phyloP scores from a whole-genome alignment of 2,797 vertebrate species.

The Crax fasciolata region DNA sequence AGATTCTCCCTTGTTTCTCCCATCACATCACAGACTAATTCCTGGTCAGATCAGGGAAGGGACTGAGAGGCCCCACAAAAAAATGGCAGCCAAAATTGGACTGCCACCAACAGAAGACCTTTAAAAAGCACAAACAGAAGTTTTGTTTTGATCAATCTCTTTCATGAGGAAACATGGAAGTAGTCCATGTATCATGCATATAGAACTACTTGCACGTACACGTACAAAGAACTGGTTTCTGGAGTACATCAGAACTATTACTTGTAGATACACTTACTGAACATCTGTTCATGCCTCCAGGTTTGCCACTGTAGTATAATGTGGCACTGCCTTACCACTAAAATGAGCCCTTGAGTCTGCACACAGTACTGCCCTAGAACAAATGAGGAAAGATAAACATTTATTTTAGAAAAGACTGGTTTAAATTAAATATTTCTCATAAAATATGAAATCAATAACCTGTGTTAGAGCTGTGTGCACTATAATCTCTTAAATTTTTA shows the following conservation, averaged over 20 bases:
- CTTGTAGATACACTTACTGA: neutral
- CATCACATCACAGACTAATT: neutral
- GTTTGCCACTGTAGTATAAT: neutral
- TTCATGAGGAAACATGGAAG: neutral
- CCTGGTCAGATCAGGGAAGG: neutral
- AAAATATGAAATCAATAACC: neutral
- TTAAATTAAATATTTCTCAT: constrained; percentile 1
- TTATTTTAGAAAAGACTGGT: neutral
- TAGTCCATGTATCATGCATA: neutral
- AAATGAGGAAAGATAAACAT: neutral
- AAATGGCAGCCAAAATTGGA: neutral
- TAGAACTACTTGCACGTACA: neutral
- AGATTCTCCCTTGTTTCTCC: neutral
- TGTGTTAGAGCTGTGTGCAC: neutral
- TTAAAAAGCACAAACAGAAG: neutral
- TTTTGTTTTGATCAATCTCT: neutral
- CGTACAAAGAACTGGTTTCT: constrained; percentile 4
- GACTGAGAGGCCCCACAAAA: neutral
- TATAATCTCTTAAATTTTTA: neutral
- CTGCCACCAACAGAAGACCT: neutral
- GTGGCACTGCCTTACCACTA: neutral
- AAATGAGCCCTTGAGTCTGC: neutral
- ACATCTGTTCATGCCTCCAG: neutral
- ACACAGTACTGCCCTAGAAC: neutral
- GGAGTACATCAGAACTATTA: neutral